Base-by-base conservation (phyloP, 2,797 vertebrate genomes). In the Tapirus indicus region DNA sequence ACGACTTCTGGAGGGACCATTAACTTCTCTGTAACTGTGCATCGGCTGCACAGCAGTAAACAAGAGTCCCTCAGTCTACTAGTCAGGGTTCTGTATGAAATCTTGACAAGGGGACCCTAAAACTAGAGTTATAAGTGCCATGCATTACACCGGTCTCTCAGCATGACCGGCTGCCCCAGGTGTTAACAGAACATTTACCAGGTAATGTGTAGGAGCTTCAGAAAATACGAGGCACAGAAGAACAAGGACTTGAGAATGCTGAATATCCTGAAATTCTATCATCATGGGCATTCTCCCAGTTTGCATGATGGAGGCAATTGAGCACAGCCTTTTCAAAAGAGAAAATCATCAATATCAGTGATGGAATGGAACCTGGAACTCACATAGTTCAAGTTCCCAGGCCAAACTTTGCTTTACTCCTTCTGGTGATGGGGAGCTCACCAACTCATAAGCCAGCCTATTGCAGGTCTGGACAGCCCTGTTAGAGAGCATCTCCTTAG, bases 161-260 rank as follows among this genome's bases (percentile, higher is more conserved):
- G 62, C 9, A 66, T 44, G 69, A 58, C 18, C 44, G 75, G 23
- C 32, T 68, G 60, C 32, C 7, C 56, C 25, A n/a, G 2, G 13
- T 25, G n/a, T 54, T 83, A 93, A 94, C 2, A 54, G 35, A 91
- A 54, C 35, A 44, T 44, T 86, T 96, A n/a, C 49, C 5, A 52
- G 38, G 32, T 82, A 85, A 74, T 23, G 38, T 88, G 18, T 25
- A 17, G 56, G 23, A 94, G 71, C 68, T 94, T 94, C 44, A 88
- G 56, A 66, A 96, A 92, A 64, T 58, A 11, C 60, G 54, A 96
- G 68, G 21, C 16, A 96, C n/a, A 93, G 64, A 95, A 87, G 20
- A 82, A 4, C 25, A 79, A 44, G 77, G 23, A 10, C 20, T 94
- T 78, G 25, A 85, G 8, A 93, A 91, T 84, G 16, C 72, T 94